phyloP scores from a whole-genome alignment of 2,113 vertebrate genomes.

The Apistogramma diplotaenia region DNA sequence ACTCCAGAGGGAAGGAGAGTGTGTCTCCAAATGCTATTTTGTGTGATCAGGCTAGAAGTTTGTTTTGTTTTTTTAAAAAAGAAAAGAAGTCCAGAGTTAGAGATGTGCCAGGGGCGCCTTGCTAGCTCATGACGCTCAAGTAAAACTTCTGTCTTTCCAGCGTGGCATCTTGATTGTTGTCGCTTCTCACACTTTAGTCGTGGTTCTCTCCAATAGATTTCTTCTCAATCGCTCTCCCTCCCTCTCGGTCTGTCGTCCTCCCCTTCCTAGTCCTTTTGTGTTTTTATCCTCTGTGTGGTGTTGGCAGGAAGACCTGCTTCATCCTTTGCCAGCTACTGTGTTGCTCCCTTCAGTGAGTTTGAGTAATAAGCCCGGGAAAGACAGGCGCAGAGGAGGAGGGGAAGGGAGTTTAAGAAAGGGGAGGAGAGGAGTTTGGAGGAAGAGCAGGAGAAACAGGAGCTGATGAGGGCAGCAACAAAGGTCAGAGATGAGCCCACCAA shows the following conservation, averaged over 20 bases:
- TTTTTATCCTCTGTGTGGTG: constrained; percentile 52
- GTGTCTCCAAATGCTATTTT: constrained; percentile 21
- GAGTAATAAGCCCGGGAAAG: constrained; percentile 57
- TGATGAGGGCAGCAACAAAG: constrained; percentile 28
- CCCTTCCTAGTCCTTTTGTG: constrained; percentile 30
- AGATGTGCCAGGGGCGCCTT: background rate
- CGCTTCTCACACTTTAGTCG: constrained; percentile 1
- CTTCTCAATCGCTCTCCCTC: background rate
- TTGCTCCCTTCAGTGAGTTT: constrained; percentile 47
- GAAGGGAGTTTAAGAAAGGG: constrained; percentile 42
- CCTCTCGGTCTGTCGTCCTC: background rate
- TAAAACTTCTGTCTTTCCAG: constrained; percentile 37
- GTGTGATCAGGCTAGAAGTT: background rate
- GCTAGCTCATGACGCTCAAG: constrained; percentile 43
- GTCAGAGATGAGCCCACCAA: constrained; percentile 43
- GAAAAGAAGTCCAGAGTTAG: constrained; percentile 23
- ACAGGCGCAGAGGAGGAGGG: constrained; percentile 40
- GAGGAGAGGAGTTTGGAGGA: constrained; percentile 41
- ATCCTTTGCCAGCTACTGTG: constrained; percentile 66
- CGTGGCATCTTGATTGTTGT: constrained; percentile 50
- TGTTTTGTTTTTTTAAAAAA: background rate
- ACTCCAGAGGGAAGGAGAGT: background rate
- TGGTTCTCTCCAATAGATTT: constrained; percentile 1
- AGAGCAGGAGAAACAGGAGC: constrained; percentile 21
- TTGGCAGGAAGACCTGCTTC: constrained; percentile 58